phyloP scores from a whole-genome alignment of 2,888 invertebrate genomes.

The Mylabris sibirica region DNA sequence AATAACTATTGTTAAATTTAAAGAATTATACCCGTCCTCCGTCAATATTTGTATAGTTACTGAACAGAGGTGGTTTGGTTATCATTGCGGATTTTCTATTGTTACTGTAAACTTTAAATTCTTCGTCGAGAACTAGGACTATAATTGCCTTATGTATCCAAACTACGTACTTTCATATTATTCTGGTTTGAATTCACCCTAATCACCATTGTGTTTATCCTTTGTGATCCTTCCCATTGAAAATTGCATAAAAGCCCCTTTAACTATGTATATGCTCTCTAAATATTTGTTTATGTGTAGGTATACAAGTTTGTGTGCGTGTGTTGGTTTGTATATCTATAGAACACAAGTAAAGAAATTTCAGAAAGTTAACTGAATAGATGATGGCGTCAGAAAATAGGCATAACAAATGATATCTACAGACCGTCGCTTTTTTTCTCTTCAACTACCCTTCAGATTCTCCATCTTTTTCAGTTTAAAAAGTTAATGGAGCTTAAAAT shows the following conservation, averaged over 20 bases:
- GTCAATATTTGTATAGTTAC: too few relatives aligned
- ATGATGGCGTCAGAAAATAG: constrained; percentile 41
- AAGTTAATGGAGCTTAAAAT: constrained; percentile 47
- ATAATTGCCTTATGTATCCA: constrained; percentile 32
- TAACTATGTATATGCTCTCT: background rate
- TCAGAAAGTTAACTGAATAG: constrained; percentile 37
- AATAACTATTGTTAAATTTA: background rate
- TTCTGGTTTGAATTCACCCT: constrained; percentile 40
- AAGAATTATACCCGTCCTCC: background rate
- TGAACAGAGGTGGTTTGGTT: background rate
- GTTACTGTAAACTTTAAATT: constrained; percentile 1
- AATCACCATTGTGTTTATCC: constrained; percentile 42
- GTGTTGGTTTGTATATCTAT: background rate
- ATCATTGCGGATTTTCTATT: background rate
- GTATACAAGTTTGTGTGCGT: background rate
- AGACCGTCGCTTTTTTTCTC: constrained; percentile 38
- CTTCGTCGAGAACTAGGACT: constrained; percentile 19
- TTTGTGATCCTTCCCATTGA: constrained; percentile 44
- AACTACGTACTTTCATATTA: constrained; percentile 25
- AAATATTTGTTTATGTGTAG: background rate
- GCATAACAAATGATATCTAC: constrained; percentile 45
- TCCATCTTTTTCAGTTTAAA: constrained; percentile 14
- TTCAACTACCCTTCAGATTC: background rate
- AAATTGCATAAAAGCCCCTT: constrained; percentile 40
- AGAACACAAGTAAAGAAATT: constrained; percentile 43